phyloP scores from a whole-genome alignment of 2,888 invertebrate species.

The Allygus modestus region DNA sequence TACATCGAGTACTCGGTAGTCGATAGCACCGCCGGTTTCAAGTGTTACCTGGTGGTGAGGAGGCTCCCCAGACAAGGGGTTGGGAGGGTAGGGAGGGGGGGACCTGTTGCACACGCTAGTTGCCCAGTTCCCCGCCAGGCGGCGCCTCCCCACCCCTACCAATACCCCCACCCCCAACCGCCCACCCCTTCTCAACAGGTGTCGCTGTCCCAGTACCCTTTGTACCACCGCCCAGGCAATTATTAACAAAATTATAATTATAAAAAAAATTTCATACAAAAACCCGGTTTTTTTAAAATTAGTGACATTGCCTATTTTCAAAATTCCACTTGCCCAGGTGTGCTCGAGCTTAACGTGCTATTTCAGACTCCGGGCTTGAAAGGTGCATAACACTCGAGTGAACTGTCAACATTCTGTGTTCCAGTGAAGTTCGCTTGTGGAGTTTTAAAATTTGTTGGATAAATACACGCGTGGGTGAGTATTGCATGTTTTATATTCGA shows the following conservation, averaged over 20 bases:
- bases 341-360: too few species aligned
- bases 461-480: too few species aligned
- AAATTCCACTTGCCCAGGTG: too few species aligned
- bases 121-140: conserved; percentile 7
- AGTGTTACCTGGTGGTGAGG: background rate
- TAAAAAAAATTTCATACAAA: background rate
- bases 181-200: background rate
- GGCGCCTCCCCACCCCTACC: background rate
- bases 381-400: too few species aligned
- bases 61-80: background rate
- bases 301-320: too few species aligned
- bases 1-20: background rate
- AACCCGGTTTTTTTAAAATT: too few species aligned
- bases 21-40: too few species aligned
- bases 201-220: background rate
- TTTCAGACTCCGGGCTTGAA: too few species aligned
- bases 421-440: too few species aligned
- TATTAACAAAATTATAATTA: background rate
- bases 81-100: background rate
- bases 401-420: too few species aligned
- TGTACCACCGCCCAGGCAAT: background rate
- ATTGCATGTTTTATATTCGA: too few species aligned
- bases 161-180: background rate
- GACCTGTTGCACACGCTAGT: background rate
- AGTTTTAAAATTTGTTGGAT: too few species aligned